Evolutionary conservation across 2,888 invertebrate genomes (phyloP).

Genomic region (Torymus texanus): DNA sequence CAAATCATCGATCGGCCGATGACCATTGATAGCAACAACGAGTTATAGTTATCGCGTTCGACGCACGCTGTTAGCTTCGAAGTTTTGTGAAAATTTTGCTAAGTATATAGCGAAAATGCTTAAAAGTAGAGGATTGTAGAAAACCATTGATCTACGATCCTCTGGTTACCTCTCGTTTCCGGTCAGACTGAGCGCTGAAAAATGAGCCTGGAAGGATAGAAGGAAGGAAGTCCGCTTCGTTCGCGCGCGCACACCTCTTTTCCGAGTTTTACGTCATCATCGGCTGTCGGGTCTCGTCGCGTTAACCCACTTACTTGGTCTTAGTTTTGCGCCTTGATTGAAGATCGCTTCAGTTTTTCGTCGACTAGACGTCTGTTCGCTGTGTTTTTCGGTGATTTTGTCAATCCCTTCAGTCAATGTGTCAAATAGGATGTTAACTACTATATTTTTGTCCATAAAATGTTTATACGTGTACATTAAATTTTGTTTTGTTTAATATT

Average conservation of each 20-base stretch:
- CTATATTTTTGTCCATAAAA: too few species aligned
- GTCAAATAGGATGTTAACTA: too few species aligned
- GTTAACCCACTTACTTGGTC: slow-evolving; percentile 18
- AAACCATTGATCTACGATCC: slow-evolving; percentile 16
- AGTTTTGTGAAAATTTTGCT: slow-evolving; percentile 1
- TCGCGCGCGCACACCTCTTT: background rate
- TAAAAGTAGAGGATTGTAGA: background rate
- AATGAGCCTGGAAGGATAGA: slow-evolving; percentile 20
- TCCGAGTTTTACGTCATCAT: slow-evolving; percentile 3
- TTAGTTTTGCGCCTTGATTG: slow-evolving; percentile 2
- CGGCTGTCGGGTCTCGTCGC: background rate
- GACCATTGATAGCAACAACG: too few species aligned
- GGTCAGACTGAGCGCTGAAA: slow-evolving; percentile 36
- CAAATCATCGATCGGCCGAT: too few species aligned
- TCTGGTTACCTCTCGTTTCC: slow-evolving; percentile 39
- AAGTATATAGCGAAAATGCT: slow-evolving; percentile 9
- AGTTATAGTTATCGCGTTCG: too few species aligned
- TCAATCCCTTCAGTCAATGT: too few species aligned
- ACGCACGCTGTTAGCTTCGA: too few species aligned
- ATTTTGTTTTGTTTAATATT: too few species aligned
- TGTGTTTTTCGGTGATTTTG: background rate
- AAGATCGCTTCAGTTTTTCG: background rate
- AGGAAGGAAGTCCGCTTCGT: slow-evolving; percentile 1
- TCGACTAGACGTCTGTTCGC: background rate
- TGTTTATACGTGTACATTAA: too few species aligned